Conservation (phyloP, 2,113 vertebrate species). For the Eira barbara region DNA sequence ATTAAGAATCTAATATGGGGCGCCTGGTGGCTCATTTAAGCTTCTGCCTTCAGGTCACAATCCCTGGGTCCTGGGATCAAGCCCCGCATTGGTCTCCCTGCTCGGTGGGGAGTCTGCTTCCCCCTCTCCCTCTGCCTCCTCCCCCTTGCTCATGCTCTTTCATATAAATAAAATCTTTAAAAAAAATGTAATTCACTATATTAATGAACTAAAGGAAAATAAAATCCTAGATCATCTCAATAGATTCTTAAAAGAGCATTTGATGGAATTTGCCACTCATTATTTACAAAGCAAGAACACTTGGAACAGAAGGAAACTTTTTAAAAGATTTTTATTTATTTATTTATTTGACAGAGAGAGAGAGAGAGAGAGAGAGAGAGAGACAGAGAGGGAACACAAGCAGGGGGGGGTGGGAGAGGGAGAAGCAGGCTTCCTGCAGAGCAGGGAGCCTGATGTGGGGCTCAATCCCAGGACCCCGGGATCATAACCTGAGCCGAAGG, state of each 20-base stretch:
- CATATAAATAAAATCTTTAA: background rate
- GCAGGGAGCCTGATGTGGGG: no score
- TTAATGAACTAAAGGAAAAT: background rate
- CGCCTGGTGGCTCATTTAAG: background rate
- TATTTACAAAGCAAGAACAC: background rate
- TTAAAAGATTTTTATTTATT: no score
- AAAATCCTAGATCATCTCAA: background rate
- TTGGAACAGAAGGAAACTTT: background rate
- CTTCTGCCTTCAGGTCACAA: background rate
- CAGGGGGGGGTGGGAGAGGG: no score
- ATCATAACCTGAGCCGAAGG: no score
- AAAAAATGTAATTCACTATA: background rate
- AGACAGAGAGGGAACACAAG: no score
- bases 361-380: no score
- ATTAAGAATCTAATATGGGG: background rate
- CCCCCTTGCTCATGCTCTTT: background rate
- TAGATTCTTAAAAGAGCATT: background rate
- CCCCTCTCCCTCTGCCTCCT: background rate
- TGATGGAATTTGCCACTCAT: background rate
- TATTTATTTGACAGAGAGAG: no score
- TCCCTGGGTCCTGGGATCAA: background rate
- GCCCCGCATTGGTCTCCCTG: background rate
- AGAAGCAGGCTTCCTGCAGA: no score
- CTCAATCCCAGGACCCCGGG: no score
- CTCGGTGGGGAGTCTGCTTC: background rate